A percentile compares a stretch with the other conserved stretches of the same genome.
Conservation (phyloP, 2,888 invertebrate species). For the Amiota mariae region DNA sequence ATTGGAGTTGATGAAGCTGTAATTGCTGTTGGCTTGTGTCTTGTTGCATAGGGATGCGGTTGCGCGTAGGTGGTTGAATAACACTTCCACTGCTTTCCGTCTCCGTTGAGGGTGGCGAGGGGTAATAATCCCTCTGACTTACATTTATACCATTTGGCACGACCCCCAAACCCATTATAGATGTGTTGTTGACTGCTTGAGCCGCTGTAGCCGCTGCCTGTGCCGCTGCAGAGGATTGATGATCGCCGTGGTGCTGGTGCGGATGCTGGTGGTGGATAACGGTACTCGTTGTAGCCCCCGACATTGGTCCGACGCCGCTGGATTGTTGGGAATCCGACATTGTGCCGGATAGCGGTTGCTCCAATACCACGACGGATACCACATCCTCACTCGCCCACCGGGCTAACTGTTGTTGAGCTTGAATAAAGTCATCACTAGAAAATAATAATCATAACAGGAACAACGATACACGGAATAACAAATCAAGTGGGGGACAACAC, state of each 20-base stretch:
- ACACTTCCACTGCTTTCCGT: slow-evolving; percentile 77
- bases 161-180: slow-evolving; percentile 67
- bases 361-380: slow-evolving; percentile 77
- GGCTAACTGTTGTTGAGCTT: slow-evolving; percentile 97
- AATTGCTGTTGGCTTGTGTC: slow-evolving; percentile 67
- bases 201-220: slow-evolving; percentile 58
- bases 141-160: slow-evolving; percentile 74
- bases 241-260: slow-evolving; percentile 73
- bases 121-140: slow-evolving; percentile 75
- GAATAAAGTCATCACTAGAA: slow-evolving; percentile 98
- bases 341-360: slow-evolving; percentile 72
- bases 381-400: slow-evolving; percentile 94
- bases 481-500: slow-evolving; percentile 36
- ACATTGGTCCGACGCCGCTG: slow-evolving; percentile 76
- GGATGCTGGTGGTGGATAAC: slow-evolving; percentile 75
- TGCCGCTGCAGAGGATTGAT: slow-evolving; percentile 69
- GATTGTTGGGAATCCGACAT: slow-evolving; percentile 74
- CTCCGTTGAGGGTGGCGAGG: slow-evolving; percentile 75
- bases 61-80: slow-evolving; percentile 71
- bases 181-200: slow-evolving; percentile 59
- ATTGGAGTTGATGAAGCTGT: slow-evolving; percentile 54
- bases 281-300: slow-evolving; percentile 75
- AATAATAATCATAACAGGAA: slow-evolving; percentile 87
- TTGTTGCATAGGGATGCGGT: slow-evolving; percentile 57
- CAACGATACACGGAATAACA: slow-evolving; percentile 75